Percentiles rank a stretch among this genome's conserved stretches.
phyloP scores from a whole-genome alignment of 2,797 vertebrate genomes.

The Ctenochaetus hawaiiensis region DNA sequence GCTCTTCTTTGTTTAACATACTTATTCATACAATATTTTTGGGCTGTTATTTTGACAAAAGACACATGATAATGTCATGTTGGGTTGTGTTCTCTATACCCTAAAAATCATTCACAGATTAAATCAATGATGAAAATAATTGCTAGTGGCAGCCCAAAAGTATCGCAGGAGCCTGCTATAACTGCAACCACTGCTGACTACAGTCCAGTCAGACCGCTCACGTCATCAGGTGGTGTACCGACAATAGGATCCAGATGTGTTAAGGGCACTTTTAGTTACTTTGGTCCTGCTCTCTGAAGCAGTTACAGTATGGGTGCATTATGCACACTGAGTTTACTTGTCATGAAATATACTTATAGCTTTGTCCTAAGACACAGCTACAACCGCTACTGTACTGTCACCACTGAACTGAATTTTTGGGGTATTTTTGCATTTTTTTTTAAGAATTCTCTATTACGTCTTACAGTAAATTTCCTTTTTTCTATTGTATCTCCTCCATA shows the following conservation, averaged over 20 bases:
- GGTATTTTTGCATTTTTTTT: not conserved
- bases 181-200: not conserved
- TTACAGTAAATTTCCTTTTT: not conserved
- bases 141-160: not conserved
- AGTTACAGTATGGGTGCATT: not conserved
- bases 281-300: not conserved
- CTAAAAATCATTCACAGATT: not conserved
- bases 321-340: not conserved
- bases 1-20: not conserved
- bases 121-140: not conserved
- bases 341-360: not conserved
- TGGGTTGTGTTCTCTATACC: not conserved
- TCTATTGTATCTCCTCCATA: no score
- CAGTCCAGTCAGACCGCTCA: not conserved
- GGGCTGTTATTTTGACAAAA: not conserved
- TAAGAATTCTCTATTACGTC: not conserved
- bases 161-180: not conserved
- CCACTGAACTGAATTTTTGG: not conserved
- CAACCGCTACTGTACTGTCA: not conserved
- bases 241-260: constrained; percentile 49
- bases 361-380: not conserved
- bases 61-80: not conserved
- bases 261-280: not conserved
- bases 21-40: not conserved
- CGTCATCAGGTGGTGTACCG: constrained; percentile 38